Evolutionary conservation across 2,888 invertebrate species (phyloP).

Genomic region (Habroteleia sp.): DNA sequence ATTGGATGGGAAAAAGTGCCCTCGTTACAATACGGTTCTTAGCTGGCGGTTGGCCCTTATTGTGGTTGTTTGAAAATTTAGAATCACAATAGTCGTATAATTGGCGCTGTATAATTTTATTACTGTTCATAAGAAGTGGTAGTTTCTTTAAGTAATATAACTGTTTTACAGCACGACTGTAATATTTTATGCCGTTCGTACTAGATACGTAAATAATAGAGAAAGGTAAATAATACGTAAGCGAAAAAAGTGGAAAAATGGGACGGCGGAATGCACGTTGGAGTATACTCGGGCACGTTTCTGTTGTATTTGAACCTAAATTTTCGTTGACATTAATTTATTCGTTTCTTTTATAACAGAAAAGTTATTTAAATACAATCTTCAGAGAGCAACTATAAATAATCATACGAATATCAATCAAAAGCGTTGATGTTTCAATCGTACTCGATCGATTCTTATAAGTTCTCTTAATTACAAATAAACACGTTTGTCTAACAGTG

Average conservation of each 20-base stretch:
- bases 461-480: too few relatives aligned
- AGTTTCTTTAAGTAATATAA: constrained; percentile 15
- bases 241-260: not conserved
- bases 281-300: not conserved
- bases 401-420: too few relatives aligned
- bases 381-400: too few relatives aligned
- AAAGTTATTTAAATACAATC: too few relatives aligned
- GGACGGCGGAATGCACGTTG: not conserved
- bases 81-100: constrained; percentile 1
- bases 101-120: constrained; percentile 6
- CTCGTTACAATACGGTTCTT: constrained; percentile 11
- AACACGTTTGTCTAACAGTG: too few relatives aligned
- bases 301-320: not conserved
- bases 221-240: constrained; percentile 19
- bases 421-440: too few relatives aligned
- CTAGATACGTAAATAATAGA: constrained; percentile 28
- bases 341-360: too few relatives aligned
- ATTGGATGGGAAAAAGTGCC: not conserved
- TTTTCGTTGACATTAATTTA: not conserved
- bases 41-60: too few relatives aligned
- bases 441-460: too few relatives aligned
- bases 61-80: not conserved
- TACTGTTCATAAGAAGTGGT: constrained; percentile 1
- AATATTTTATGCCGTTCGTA: constrained; percentile 14
- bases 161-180: constrained; percentile 15